Conservation (phyloP, 2,888 invertebrate genomes). For the Aethes cnicana region DNA sequence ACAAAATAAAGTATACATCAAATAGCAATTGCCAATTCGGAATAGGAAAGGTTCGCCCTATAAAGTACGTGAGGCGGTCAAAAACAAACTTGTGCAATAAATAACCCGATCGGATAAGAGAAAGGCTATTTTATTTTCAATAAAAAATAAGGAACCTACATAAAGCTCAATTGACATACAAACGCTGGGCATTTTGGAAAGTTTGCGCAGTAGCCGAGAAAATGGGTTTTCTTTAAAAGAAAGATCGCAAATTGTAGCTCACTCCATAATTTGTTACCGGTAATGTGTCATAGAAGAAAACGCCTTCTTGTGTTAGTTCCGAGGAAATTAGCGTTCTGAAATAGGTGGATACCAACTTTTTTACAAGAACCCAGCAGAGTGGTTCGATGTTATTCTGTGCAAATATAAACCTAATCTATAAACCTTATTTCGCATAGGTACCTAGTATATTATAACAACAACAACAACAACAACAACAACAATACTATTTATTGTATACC, state of each 20-base stretch:
- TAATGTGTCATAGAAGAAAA: not conserved
- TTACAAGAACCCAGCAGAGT: too few species aligned
- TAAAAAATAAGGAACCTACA: constrained; percentile 70
- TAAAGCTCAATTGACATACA: constrained; percentile 32
- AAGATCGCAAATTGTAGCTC: constrained; percentile 11
- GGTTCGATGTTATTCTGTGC: too few species aligned
- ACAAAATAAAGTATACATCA: constrained; percentile 76
- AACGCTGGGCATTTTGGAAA: constrained; percentile 13
- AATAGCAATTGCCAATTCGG: constrained; percentile 79
- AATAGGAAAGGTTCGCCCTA: constrained; percentile 77
- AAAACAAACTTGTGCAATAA: constrained; percentile 81
- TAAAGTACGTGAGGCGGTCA: constrained; percentile 82
- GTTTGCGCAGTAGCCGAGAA: constrained; percentile 18
- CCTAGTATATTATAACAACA: too few species aligned
- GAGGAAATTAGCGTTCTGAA: not conserved
- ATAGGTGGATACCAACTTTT: not conserved
- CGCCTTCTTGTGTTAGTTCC: not conserved
- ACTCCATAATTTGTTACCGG: constrained; percentile 16
- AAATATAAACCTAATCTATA: too few species aligned
- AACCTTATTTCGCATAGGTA: too few species aligned
- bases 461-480: too few species aligned
- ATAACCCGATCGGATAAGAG: constrained; percentile 79
- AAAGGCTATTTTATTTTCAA: constrained; percentile 79
- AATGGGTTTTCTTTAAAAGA: constrained; percentile 22
- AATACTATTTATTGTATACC: too few species aligned